These are phyloP conservation scores for Acleris sparsana DNA, from an alignment of 2,888 invertebrate species.

Conservation along the genomic window DNA sequence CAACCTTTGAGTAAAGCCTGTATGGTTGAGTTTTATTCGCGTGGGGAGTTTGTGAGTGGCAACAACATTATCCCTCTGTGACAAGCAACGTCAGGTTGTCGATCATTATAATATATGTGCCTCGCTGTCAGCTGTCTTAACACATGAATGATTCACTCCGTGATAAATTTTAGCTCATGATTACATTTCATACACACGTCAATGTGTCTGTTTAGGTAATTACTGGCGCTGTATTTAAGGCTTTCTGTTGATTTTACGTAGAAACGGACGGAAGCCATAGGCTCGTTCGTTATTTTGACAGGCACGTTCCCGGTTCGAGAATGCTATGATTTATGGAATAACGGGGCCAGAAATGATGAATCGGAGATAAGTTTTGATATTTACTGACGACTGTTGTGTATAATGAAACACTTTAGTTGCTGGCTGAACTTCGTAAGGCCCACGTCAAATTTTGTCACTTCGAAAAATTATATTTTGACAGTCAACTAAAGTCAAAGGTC, in stretches of 20 bases:
- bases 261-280: constrained; percentile 63
- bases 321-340: constrained; percentile 71
- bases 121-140: constrained; percentile 81
- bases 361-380: constrained; percentile 55
- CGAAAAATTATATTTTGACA: no score
- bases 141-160: constrained; percentile 82
- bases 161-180: constrained; percentile 84
- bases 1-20: constrained; percentile 38
- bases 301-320: constrained; percentile 59
- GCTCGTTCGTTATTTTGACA: constrained; percentile 66
- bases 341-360: constrained; percentile 69
- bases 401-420: constrained; percentile 3
- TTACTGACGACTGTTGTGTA: constrained; percentile 14
- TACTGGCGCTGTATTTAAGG: constrained; percentile 70
- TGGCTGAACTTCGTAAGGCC: no score
- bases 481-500: no score
- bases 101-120: constrained; percentile 83
- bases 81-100: constrained; percentile 81
- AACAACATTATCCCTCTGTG: constrained; percentile 82
- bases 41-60: constrained; percentile 56
- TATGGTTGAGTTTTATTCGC: constrained; percentile 46
- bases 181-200: constrained; percentile 82
- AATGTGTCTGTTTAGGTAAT: constrained; percentile 81
- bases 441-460: no score
- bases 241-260: constrained; percentile 67